Evolutionary conservation across 2,113 vertebrate genomes (phyloP).

Genomic region (Peromyscus californicus): DNA sequence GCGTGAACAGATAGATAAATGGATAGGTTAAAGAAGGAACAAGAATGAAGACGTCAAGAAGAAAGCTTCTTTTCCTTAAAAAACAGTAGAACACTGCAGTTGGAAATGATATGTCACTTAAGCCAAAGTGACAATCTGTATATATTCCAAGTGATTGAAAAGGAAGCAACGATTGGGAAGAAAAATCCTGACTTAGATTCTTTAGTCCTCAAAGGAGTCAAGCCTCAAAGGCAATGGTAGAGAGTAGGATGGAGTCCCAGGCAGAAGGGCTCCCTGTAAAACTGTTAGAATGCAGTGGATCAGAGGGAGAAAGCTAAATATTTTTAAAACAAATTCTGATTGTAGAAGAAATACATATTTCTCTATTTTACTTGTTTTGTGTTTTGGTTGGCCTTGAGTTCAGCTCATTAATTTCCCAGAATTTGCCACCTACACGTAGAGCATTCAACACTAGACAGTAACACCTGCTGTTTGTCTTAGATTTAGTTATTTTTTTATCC

Average conservation of each 20-base stretch:
- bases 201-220: not conserved
- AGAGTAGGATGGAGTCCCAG: not conserved
- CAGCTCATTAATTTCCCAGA: constrained; percentile 6
- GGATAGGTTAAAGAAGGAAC: not conserved
- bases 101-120: constrained; percentile 30
- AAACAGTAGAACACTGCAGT: not conserved
- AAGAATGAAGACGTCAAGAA: not conserved
- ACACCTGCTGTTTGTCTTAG: constrained; percentile 63
- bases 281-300: constrained; percentile 41
- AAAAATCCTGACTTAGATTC: not conserved
- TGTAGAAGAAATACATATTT: not conserved
- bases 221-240: not conserved
- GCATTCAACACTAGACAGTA: constrained; percentile 13
- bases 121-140: not conserved
- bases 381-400: not conserved
- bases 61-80: constrained; percentile 23
- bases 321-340: constrained; percentile 32
- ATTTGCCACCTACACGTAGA: not conserved
- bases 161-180: not conserved
- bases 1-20: not conserved
- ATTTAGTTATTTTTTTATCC: not conserved
- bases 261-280: constrained; percentile 6
- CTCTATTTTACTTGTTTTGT: constrained; percentile 18
- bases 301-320: not conserved
- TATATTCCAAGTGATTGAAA: constrained; percentile 22